A percentile compares a stretch with the other conserved stretches of the same genome.
Conservation (phyloP, 2,888 invertebrate species). For the Campoletis raptor region DNA sequence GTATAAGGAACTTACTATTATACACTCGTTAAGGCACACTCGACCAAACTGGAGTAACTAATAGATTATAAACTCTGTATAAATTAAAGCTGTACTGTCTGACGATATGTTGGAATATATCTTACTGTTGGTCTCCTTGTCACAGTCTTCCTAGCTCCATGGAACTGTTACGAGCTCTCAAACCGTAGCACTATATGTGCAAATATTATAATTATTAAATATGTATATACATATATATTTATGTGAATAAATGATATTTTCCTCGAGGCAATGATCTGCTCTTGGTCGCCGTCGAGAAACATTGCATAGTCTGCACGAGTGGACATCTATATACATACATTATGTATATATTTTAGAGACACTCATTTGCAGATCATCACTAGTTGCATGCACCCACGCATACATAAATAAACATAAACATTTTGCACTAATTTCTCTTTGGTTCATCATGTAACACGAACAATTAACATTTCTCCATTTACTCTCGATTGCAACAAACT, state of each 20-base stretch:
- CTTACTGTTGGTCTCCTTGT: constrained; percentile 20
- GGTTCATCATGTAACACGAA: constrained; percentile 17
- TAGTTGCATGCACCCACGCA: neutral
- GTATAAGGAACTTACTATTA: constrained; percentile 78
- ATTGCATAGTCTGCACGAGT: constrained; percentile 42
- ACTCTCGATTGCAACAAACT: neutral
- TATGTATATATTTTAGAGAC: neutral
- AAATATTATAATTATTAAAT: constrained; percentile 23
- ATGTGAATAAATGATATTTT: constrained; percentile 12
- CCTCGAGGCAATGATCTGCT: constrained; percentile 63
- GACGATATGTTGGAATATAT: constrained; percentile 33
- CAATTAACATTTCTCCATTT: constrained; percentile 51
- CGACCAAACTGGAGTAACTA: constrained; percentile 80
- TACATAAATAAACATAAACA: constrained; percentile 12
- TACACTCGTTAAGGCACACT: constrained; percentile 82
- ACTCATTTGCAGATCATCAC: constrained; percentile 33
- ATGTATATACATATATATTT: constrained; percentile 6
- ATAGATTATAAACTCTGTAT: constrained; percentile 83
- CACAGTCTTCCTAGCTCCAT: constrained; percentile 28
- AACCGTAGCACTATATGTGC: constrained; percentile 15
- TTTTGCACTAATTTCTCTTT: constrained; percentile 48
- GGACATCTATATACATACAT: constrained; percentile 36
- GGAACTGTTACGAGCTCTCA: constrained; percentile 76
- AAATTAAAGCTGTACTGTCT: constrained; percentile 81
- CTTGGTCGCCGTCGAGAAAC: constrained; percentile 44